These are phyloP conservation scores for Sapajus apella DNA, from an alignment of 2,113 vertebrate species.

Conservation along the genomic window DNA sequence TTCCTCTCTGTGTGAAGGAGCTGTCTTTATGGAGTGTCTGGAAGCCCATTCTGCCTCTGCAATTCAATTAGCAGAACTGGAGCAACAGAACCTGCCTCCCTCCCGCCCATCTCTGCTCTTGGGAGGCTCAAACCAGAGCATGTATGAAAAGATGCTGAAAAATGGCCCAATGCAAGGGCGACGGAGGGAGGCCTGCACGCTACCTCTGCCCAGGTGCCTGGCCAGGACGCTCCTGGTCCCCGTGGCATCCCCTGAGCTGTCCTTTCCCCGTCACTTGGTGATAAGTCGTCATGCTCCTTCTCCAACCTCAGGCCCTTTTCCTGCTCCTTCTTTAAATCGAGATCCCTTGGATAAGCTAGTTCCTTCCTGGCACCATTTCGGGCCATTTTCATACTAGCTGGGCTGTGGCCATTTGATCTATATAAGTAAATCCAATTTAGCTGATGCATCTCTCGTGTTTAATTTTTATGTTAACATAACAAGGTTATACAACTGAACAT, in stretches of 20 bases:
- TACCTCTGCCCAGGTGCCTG: background rate
- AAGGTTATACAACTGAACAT: constrained; percentile 55
- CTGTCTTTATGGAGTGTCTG: background rate
- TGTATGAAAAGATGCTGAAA: accelerated
- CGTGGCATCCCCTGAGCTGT: accelerated
- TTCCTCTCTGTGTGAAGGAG: accelerated
- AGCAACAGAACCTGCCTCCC: accelerated
- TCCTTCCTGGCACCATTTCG: accelerated
- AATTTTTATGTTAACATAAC: constrained; percentile 60
- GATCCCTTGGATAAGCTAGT: accelerated
- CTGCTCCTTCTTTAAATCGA: accelerated
- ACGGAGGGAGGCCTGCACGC: accelerated
- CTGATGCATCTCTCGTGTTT: constrained; percentile 58
- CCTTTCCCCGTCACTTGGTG: accelerated
- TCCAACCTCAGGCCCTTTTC: background rate
- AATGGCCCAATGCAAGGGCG: accelerated
- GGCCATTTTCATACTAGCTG: accelerated
- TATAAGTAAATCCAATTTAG: constrained; percentile 17
- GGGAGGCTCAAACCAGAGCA: background rate
- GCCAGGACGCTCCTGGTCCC: background rate
- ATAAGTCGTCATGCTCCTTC: accelerated
- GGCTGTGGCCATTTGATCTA: background rate
- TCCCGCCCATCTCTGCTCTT: accelerated
- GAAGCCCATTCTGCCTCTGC: background rate
- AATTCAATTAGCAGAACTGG: background rate